Evolutionary conservation across 2,113 vertebrate species (phyloP).

Genomic region (Corvus hawaiiensis): DNA sequence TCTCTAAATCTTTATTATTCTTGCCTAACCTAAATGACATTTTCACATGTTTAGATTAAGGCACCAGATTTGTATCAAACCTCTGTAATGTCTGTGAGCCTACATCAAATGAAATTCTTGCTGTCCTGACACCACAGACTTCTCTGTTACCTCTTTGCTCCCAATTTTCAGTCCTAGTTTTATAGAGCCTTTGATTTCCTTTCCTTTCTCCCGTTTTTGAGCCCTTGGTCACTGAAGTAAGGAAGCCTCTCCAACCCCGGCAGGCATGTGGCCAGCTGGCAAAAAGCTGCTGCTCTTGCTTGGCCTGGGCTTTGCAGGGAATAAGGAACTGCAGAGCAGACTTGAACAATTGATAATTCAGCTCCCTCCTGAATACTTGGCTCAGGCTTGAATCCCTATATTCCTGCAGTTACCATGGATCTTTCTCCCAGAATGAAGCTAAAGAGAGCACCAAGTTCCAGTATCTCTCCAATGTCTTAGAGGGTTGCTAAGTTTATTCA

Average conservation of each 20-base stretch:
- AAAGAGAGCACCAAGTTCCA: background rate
- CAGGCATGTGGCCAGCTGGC: slow-evolving; percentile 13
- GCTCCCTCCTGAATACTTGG: background rate
- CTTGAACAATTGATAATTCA: slow-evolving; percentile 10
- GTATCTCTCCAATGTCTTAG: background rate
- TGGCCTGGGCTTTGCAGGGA: background rate
- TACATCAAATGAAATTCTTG: background rate
- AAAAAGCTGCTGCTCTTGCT: background rate
- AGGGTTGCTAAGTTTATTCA: slow-evolving; percentile 1
- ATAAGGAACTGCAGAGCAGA: background rate
- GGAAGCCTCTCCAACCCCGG: background rate
- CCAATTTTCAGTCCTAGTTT: background rate
- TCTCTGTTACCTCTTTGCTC: background rate
- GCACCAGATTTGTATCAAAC: background rate
- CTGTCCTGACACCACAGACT: background rate
- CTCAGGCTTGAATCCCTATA: background rate
- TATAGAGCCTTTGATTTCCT: background rate
- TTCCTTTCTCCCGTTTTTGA: background rate
- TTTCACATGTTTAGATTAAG: background rate
- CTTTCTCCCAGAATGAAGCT: background rate
- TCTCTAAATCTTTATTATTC: background rate
- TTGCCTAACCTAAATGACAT: background rate
- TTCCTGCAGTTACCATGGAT: background rate
- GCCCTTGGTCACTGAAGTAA: background rate
- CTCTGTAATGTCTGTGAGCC: background rate